Conservation (phyloP, 2,888 invertebrate genomes). For the Athalia cordata region DNA sequence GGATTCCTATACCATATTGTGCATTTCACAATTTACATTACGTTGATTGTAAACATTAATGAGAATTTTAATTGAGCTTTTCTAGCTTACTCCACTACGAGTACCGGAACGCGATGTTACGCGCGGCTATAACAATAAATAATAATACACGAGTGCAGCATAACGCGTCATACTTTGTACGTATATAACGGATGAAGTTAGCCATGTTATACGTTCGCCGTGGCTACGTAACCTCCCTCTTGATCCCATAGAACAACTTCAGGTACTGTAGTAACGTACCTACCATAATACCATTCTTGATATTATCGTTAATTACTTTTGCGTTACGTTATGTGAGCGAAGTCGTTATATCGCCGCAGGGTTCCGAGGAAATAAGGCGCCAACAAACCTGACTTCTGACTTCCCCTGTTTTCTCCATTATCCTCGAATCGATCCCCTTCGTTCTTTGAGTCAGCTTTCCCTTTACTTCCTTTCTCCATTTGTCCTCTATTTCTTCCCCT, state of each 20-base stretch:
- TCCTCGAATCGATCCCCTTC: not conserved
- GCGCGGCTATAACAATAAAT: not conserved
- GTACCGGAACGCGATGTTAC: not conserved
- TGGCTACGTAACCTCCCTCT: too few relatives aligned
- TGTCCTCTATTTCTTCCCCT: not conserved
- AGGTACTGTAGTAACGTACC: too few relatives aligned
- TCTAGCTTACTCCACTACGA: not conserved
- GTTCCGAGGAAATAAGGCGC: too few relatives aligned
- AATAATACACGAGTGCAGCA: not conserved
- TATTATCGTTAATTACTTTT: too few relatives aligned
- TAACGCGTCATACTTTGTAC: too few relatives aligned
- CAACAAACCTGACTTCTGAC: too few relatives aligned
- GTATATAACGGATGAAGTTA: too few relatives aligned
- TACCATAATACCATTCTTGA: too few relatives aligned
- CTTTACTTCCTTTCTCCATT: not conserved
- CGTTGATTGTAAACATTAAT: slow-evolving; percentile 11
- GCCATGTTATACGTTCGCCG: too few relatives aligned
- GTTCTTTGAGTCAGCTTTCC: slow-evolving; percentile 8
- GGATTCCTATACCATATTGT: not conserved
- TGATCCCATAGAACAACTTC: too few relatives aligned
- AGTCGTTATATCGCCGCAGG: too few relatives aligned
- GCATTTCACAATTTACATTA: not conserved
- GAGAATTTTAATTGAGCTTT: slow-evolving; percentile 23
- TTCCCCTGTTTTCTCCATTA: slow-evolving; percentile 3
- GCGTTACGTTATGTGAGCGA: too few relatives aligned